These are phyloP conservation scores for Pantelozetes paolii DNA, from an alignment of 2,888 invertebrate genomes.

Conservation along the genomic window DNA sequence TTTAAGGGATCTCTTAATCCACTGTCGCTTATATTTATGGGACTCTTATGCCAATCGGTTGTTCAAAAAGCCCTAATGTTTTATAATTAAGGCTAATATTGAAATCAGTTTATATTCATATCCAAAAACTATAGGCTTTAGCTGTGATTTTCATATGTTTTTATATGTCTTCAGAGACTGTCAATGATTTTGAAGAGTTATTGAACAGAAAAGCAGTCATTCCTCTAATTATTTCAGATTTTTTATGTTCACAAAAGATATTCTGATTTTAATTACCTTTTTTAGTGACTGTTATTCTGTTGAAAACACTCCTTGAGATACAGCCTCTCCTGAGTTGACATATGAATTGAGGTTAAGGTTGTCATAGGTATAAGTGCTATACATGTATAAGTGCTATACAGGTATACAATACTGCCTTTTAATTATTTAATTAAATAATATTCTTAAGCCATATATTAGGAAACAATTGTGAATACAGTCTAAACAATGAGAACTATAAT, in stretches of 20 bases:
- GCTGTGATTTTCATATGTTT: slow-evolving; percentile 21
- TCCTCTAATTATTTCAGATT: not conserved
- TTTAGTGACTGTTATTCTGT: slow-evolving; percentile 18
- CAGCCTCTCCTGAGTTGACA: slow-evolving; percentile 23
- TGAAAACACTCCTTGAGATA: slow-evolving; percentile 21
- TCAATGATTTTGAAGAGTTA: not conserved
- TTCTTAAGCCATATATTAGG: slow-evolving; percentile 9
- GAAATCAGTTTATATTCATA: too few species aligned
- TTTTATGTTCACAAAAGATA: not conserved
- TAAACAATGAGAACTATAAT: not conserved
- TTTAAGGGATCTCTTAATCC: slow-evolving; percentile 15
- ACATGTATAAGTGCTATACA: too few species aligned
- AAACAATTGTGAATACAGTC: slow-evolving; percentile 4
- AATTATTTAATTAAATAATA: slow-evolving; percentile 22
- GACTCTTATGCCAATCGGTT: not conserved
- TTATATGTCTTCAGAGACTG: slow-evolving; percentile 1
- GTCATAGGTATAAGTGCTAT: not conserved
- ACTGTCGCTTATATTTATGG: not conserved
- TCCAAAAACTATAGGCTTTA: slow-evolving; percentile 27
- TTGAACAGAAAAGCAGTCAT: slow-evolving; percentile 4
- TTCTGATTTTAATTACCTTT: too few species aligned
- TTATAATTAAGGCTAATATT: too few species aligned
- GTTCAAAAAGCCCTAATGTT: too few species aligned
- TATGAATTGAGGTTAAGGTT: slow-evolving; percentile 28
- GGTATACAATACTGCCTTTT: slow-evolving; percentile 4